A percentile compares a stretch with the other conserved stretches of the same genome.
phyloP scores from a whole-genome alignment of 2,113 vertebrate genomes.

The Aegotheles bennettii region DNA sequence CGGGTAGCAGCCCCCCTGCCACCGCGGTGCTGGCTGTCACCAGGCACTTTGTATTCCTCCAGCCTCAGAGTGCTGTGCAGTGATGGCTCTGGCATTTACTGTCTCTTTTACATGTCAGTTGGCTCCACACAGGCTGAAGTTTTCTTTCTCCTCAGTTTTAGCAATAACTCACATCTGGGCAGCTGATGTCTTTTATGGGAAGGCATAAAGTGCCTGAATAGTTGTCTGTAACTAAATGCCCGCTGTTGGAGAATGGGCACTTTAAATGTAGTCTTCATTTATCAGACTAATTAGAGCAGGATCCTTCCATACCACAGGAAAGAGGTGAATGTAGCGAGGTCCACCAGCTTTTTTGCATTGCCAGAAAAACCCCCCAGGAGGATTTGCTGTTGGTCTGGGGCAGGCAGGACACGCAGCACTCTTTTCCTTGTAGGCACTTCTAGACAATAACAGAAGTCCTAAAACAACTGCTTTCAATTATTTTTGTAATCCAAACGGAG shows the following conservation, averaged over 20 bases:
- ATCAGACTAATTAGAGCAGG: background rate
- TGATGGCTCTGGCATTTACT: constrained; percentile 11
- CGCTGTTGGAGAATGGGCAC: background rate
- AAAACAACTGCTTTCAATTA: background rate
- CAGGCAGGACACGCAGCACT: background rate
- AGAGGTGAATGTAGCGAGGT: background rate
- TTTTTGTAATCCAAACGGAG: background rate
- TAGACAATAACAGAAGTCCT: background rate
- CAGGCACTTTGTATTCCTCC: background rate
- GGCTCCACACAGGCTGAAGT: background rate
- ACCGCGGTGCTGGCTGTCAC: background rate
- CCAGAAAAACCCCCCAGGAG: background rate
- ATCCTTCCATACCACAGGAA: background rate
- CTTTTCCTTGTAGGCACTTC: background rate
- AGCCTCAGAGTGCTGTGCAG: background rate
- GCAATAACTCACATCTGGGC: background rate
- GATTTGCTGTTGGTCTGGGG: background rate
- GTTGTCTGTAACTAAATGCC: background rate
- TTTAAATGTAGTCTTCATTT: background rate
- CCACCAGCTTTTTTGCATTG: background rate
- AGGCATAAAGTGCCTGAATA: background rate
- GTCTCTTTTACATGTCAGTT: background rate
- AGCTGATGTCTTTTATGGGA: background rate
- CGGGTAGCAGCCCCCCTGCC: background rate
- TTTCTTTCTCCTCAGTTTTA: background rate